A percentile compares a stretch with the other conserved stretches of the same genome.
These are phyloP conservation scores for Megastigmus dorsalis DNA, from an alignment of 2,888 invertebrate species.

Conservation along the genomic window DNA sequence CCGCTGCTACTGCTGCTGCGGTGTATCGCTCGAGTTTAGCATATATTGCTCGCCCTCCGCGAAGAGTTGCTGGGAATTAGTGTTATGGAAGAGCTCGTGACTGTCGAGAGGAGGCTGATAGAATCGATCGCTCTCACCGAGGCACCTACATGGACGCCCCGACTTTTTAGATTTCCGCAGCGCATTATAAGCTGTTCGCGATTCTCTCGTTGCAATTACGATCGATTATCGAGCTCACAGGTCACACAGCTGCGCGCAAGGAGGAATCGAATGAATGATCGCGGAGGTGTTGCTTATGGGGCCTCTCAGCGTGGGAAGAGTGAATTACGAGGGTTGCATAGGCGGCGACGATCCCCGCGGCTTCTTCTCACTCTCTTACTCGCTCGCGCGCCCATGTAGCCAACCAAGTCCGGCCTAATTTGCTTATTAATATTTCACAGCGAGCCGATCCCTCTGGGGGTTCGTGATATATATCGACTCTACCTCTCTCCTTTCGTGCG, in stretches of 20 bases:
- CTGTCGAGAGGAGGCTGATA: slow-evolving; percentile 13
- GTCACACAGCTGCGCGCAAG: too few species aligned
- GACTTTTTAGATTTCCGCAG: too few species aligned
- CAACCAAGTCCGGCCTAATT: slow-evolving; percentile 70
- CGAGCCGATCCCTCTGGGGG: slow-evolving; percentile 68
- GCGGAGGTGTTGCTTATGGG: too few species aligned
- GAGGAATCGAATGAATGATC: slow-evolving; percentile 37
- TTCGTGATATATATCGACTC: slow-evolving; percentile 35
- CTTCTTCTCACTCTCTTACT: slow-evolving; percentile 4
- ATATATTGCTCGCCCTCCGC: background rate
- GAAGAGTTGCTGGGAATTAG: too few species aligned
- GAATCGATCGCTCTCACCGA: too few species aligned
- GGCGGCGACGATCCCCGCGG: slow-evolving; percentile 26
- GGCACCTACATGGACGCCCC: too few species aligned
- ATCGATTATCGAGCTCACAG: too few species aligned
- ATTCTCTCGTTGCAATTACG: too few species aligned
- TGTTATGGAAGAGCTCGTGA: background rate
- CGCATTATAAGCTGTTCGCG: too few species aligned
- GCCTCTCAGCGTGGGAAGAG: slow-evolving; percentile 55
- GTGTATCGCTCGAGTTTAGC: slow-evolving; percentile 9
- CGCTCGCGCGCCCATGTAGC: too few species aligned
- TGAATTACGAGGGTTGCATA: slow-evolving; percentile 52
- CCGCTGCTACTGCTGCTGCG: background rate
- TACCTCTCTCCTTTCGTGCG: too few species aligned
- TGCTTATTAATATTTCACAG: slow-evolving; percentile 73